These are phyloP conservation scores for Ciconia stormi DNA, from an alignment of 2,113 vertebrate species.

Conservation along the genomic window DNA sequence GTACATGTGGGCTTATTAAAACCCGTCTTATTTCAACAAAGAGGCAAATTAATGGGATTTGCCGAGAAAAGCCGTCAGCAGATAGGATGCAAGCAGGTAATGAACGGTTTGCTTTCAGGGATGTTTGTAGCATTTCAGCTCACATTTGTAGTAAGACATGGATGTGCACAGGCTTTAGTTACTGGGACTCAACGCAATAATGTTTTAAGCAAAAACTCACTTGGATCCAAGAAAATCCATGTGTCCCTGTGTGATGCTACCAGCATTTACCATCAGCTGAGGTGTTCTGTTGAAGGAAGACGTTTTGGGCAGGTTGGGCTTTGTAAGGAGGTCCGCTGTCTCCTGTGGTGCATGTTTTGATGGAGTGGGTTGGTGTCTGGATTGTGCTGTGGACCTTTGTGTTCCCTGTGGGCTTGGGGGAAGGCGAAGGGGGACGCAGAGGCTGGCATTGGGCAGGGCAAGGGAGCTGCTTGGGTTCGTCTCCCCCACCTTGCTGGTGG, in stretches of 20 bases:
- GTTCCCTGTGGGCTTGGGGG: background rate
- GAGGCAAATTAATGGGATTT: background rate
- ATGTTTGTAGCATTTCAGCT: background rate
- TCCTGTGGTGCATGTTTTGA: accelerated
- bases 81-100: background rate
- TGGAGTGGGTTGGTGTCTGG: background rate
- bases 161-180: background rate
- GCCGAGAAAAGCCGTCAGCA: background rate
- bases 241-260: background rate
- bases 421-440: background rate
- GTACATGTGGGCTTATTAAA: background rate
- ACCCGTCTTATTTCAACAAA: background rate
- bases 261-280: background rate
- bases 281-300: background rate
- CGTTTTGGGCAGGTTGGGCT: background rate
- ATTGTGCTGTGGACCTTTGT: background rate
- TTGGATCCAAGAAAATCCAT: background rate
- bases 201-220: background rate
- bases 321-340: background rate
- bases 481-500: background rate
- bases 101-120: accelerated
- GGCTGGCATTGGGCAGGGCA: accelerated
- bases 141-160: accelerated
- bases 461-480: background rate
- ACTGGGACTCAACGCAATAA: background rate